Conservation (phyloP, 53 echinoderm and acorn worm species). For the Luidia sarsii region DNA sequence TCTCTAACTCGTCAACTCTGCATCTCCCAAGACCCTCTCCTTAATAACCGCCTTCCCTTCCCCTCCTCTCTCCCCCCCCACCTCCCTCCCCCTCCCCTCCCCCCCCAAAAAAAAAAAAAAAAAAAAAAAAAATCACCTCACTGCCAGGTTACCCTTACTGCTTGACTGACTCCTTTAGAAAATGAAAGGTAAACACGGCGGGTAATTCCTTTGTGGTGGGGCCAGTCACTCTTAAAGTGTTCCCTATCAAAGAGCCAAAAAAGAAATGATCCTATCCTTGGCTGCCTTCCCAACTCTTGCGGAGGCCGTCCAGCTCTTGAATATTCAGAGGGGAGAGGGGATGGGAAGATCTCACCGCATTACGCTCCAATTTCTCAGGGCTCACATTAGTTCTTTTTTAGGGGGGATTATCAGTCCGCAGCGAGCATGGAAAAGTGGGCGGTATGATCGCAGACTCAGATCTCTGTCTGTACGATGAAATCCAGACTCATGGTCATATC, state of each 20-base stretch:
- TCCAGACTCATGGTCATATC: too few species aligned
- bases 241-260: too few species aligned
- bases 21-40: not conserved
- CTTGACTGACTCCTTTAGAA: slow-evolving; percentile 43
- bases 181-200: slow-evolving; percentile 51
- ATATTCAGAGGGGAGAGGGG: too few species aligned
- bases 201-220: slow-evolving; percentile 46
- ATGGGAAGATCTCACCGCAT: too few species aligned
- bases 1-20: not conserved
- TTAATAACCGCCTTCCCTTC: too few species aligned
- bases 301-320: slow-evolving; percentile 31
- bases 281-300: not conserved
- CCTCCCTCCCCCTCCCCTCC: not conserved
- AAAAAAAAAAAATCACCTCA: slow-evolving; percentile 24
- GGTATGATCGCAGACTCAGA: too few species aligned
- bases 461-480: too few species aligned
- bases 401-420: too few species aligned
- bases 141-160: slow-evolving; percentile 51
- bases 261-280: slow-evolving; percentile 14
- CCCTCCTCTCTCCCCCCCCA: not conserved
- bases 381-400: too few species aligned
- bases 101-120: too few species aligned
- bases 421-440: too few species aligned
- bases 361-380: too few species aligned
- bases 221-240: slow-evolving; percentile 10